Evolutionary conservation across 2,888 invertebrate species (phyloP).

Genomic region (Euzophera pinguis): DNA sequence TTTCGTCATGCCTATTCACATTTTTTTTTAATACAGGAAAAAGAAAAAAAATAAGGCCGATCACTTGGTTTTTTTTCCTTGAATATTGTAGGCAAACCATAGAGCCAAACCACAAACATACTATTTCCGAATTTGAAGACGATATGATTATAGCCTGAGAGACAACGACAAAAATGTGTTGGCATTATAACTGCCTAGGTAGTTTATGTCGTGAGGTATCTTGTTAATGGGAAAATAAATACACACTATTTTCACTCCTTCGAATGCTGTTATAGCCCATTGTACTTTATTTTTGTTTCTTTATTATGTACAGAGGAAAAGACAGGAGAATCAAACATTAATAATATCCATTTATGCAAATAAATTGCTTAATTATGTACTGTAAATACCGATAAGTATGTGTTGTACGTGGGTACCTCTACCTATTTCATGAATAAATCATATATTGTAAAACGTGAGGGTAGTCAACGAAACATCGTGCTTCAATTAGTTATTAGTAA

Average conservation of each 20-base stretch:
- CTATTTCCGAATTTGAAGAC: no score
- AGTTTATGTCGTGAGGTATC: not conserved
- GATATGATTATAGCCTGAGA: not conserved
- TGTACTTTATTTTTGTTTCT: not conserved
- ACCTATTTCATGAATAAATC: not conserved
- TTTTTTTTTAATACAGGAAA: no score
- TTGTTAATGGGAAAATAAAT: not conserved
- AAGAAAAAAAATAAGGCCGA: no score
- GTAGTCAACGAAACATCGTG: not conserved
- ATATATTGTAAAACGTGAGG: not conserved
- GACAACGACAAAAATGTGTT: not conserved
- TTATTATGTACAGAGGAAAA: no score
- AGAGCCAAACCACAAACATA: no score
- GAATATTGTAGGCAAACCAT: no score
- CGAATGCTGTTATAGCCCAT: not conserved
- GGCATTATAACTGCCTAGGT: not conserved
- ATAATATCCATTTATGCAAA: no score
- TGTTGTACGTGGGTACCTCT: not conserved
- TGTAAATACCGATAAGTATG: not conserved
- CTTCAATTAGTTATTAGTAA: conserved; percentile 4
- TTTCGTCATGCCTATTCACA: no score
- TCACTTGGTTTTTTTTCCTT: no score
- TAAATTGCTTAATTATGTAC: no score
- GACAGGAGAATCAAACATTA: no score
- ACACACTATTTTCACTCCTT: not conserved